Percentiles rank a stretch among this genome's conserved stretches.
Evolutionary conservation across 2,797 vertebrate genomes (phyloP).

Genomic region (Pangasius krempfi): DNA sequence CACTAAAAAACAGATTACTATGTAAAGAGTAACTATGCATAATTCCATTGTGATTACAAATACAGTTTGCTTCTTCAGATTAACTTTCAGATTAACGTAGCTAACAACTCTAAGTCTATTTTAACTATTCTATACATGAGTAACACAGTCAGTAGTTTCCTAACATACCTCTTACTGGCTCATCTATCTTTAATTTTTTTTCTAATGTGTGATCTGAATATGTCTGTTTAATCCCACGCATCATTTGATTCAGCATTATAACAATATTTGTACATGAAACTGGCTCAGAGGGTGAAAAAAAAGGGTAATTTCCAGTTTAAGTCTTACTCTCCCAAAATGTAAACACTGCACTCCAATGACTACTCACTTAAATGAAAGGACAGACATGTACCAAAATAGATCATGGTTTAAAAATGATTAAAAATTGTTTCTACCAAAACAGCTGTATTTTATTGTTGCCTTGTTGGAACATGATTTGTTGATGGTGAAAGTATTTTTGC

Average conservation of each 20-base stretch:
- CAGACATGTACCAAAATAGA: too few species aligned
- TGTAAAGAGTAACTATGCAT: too few species aligned
- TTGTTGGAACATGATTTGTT: not conserved
- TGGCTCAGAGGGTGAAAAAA: too few species aligned
- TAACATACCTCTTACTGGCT: not conserved
- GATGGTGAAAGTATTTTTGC: not conserved
- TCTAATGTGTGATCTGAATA: not conserved
- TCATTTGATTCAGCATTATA: not conserved
- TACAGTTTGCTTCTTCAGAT: too few species aligned
- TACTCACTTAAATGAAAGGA: too few species aligned
- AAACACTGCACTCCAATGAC: too few species aligned
- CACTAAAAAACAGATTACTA: too few species aligned
- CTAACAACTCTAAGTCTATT: not conserved
- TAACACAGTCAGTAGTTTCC: not conserved
- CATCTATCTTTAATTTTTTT: not conserved
- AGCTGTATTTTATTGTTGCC: too few species aligned
- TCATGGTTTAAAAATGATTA: too few species aligned
- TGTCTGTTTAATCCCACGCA: not conserved
- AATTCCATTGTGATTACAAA: too few species aligned
- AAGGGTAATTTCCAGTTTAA: not conserved
- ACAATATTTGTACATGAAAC: not conserved
- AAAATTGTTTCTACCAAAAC: too few species aligned
- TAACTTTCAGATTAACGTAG: not conserved
- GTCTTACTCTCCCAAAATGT: too few species aligned
- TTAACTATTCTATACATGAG: not conserved